A percentile compares a stretch with the other conserved stretches of the same genome.
Evolutionary conservation across 2,797 vertebrate genomes (phyloP).

Genomic region (Brachymystax lenok): DNA sequence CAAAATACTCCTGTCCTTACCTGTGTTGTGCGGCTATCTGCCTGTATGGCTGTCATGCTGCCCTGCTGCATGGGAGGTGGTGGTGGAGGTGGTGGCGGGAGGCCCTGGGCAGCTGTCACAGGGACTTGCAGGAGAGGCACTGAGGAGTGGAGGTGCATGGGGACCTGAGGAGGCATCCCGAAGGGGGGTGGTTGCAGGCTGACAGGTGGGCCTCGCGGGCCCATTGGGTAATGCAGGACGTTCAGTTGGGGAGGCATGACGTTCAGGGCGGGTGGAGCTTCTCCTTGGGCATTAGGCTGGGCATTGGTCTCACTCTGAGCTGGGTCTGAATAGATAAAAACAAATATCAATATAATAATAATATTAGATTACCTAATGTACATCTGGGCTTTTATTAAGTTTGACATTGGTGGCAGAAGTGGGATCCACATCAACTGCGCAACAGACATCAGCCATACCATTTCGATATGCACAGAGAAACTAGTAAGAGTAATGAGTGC

Average conservation of each 20-base stretch:
- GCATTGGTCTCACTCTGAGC: conserved; percentile 79
- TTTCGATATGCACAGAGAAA: neutral
- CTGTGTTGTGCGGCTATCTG: conserved; percentile 85
- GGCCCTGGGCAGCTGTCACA: conserved; percentile 85
- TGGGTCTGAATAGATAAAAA: conserved; percentile 75
- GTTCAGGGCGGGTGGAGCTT: conserved; percentile 81
- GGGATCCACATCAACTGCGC: neutral
- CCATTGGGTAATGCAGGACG: conserved; percentile 82
- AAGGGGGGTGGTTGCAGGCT: conserved; percentile 84
- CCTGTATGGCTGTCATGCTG: conserved; percentile 78
- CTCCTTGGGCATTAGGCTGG: conserved; percentile 77
- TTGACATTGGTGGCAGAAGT: neutral
- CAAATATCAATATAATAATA: neutral
- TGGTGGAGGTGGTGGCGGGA: conserved; percentile 92
- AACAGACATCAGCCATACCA: neutral
- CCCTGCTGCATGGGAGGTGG: conserved; percentile 92
- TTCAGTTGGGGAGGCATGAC: conserved; percentile 83
- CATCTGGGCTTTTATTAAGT: neutral
- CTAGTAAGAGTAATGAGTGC: neutral
- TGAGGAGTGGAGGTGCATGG: conserved; percentile 86
- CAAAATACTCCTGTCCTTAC: conserved; percentile 62
- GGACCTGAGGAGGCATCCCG: conserved; percentile 82
- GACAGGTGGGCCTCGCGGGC: conserved; percentile 79
- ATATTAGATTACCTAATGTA: neutral
- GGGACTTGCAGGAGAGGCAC: conserved; percentile 88